Conservation (phyloP, 2,113 vertebrate genomes). For the Lucifuga dentata region DNA sequence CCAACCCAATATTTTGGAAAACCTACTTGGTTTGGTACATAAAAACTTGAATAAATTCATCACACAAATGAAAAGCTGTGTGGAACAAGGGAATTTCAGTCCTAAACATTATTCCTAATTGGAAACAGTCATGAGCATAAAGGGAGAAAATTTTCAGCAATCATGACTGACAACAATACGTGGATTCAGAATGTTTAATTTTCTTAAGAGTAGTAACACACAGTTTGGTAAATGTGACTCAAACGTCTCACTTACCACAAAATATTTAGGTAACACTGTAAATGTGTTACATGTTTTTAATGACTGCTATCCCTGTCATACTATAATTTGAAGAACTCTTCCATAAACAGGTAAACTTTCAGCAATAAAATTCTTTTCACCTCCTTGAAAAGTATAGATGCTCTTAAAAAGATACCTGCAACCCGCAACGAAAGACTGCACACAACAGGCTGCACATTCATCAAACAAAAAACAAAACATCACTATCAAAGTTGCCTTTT, state of each 20-base stretch:
- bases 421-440: slow-evolving; percentile 20
- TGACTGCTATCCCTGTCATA: background rate
- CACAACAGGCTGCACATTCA: slow-evolving; percentile 37
- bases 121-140: background rate
- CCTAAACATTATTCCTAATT: background rate
- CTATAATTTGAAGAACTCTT: background rate
- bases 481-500: slow-evolving; percentile 10
- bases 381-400: slow-evolving; percentile 2
- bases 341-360: background rate
- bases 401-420: background rate
- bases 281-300: background rate
- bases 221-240: too few species aligned
- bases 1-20: slow-evolving; percentile 13
- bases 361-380: background rate
- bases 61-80: slow-evolving; percentile 22
- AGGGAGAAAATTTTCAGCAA: background rate
- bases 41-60: slow-evolving; percentile 6
- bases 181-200: too few species aligned
- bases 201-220: too few species aligned
- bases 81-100: background rate
- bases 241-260: background rate
- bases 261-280: too few species aligned
- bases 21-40: slow-evolving; percentile 9
- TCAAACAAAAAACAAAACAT: slow-evolving; percentile 14
- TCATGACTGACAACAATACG: too few species aligned